phyloP scores from a whole-genome alignment of 2,888 invertebrate species.

The Morpho achilles region DNA sequence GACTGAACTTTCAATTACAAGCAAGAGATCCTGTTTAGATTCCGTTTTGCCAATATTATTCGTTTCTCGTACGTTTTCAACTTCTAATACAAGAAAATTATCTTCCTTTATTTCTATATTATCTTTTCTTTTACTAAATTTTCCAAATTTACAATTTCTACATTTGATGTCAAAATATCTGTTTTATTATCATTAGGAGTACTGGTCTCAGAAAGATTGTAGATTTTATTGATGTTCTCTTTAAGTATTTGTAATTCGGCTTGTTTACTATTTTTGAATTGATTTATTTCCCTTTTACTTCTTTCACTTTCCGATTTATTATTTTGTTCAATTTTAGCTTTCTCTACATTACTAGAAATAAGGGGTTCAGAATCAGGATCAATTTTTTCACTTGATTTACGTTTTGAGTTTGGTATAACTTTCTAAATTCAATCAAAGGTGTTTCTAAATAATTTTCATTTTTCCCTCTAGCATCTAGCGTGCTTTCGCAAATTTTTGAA shows the following conservation, averaged over 20 bases:
- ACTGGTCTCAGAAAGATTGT: conserved; percentile 34
- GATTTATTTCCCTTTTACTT: background rate
- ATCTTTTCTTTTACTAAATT: conserved; percentile 12
- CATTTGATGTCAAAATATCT: background rate
- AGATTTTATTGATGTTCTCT: conserved; percentile 44
- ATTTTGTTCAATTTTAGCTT: conserved; percentile 1
- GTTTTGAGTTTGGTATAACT: conserved; percentile 46
- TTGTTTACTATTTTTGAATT: conserved; percentile 23
- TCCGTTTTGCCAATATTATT: conserved; percentile 35
- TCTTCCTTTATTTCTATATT: conserved; percentile 22
- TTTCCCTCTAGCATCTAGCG: conserved; percentile 11
- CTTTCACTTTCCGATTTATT: conserved; percentile 3
- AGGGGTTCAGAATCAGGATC: background rate
- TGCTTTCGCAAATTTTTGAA: conserved; percentile 24
- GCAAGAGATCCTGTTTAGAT: conserved; percentile 34
- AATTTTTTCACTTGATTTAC: conserved; percentile 1
- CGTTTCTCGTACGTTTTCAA: conserved; percentile 40
- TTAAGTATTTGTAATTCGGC: conserved; percentile 45
- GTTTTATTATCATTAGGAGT: conserved; percentile 13
- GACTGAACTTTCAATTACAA: conserved; percentile 47
- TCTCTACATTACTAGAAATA: background rate
- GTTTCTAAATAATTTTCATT: conserved; percentile 50
- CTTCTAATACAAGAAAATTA: conserved; percentile 46
- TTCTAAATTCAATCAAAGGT: conserved; percentile 58
- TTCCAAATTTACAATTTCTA: background rate